Evolutionary conservation across 2,797 vertebrate species (phyloP), one percentile per base, ranked within the genome.

Genomic region (Odontamblyopus lacepedii): DNA sequence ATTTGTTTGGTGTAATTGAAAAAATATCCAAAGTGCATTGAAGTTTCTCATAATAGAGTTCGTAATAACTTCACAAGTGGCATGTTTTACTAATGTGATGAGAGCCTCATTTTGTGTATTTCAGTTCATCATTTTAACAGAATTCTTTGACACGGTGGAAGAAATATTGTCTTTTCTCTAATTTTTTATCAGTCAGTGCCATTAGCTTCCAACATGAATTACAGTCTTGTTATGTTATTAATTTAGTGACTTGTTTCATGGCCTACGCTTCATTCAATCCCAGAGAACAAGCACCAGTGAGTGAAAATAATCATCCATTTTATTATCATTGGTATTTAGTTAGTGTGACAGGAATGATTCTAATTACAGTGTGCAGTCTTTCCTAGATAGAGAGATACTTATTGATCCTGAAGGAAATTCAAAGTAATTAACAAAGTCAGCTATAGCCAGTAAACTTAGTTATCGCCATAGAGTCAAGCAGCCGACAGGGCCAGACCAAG

Each of bases 151-250:
- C 61, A 63, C 32, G 35, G 59, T 30, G 38, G 16, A 38, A 63
- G 2, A 38, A 63, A 62, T 35, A 59, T 8, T 26, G 26, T 9
- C 8, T 12, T 11, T 5, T 38, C 32, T 35, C 1, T 63, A 4
- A n/a, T 63, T n/a, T 63, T 63, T 8, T 19, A 38, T 63, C 2
- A 32, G 35, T 63, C 19, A 23, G 19, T 32, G 9, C 12, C 61
- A 63, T 63, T 63, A 63, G 9, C 61, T 60, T 59, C 2, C 29
- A 8, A 32, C 30, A 61, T 61, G 30, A 61, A 61, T 32, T 62
- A n/a, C 4, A 29, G 1, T 35, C 1, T 7, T 19, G 18, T 63
- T 6, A 8, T 26, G 8, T 62, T 35, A n/a, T 19, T 35, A 8
- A 18, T 60, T 29, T n/a, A 16, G 27, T 16, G 60, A 38, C 61